These are phyloP conservation scores for Drosophila obscura DNA, from an alignment of 1,140 invertebrate species.

Conservation along the genomic window DNA sequence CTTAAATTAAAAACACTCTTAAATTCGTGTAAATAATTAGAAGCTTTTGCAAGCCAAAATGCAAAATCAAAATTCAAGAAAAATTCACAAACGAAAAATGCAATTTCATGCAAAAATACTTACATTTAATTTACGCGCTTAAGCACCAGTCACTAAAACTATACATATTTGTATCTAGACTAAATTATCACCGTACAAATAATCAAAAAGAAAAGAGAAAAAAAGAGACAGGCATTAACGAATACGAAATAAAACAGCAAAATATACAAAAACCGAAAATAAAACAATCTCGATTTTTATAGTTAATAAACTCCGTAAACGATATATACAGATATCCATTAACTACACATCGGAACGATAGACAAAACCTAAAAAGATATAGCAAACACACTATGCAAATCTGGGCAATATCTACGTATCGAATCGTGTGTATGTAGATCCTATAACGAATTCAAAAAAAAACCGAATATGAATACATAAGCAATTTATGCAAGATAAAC, in stretches of 20 bases:
- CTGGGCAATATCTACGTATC: conserved; percentile 52
- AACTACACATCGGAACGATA: conserved; percentile 64
- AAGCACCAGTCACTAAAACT: conserved; percentile 80
- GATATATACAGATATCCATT: conserved; percentile 30
- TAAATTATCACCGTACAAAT: conserved; percentile 50
- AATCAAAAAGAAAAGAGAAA: conserved; percentile 45
- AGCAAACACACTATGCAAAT: conserved; percentile 61
- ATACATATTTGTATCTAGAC: conserved; percentile 64
- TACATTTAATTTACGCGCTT: conserved; percentile 64
- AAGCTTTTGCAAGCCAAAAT: conserved; percentile 20
- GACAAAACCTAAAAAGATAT: conserved; percentile 50
- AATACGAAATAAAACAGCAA: conserved; percentile 17
- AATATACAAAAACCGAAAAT: conserved; percentile 35
- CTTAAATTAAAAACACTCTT: conserved; percentile 35
- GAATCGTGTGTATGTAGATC: conserved; percentile 24
- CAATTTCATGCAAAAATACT: conserved; percentile 47
- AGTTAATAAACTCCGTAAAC: conserved; percentile 63
- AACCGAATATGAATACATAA: conserved; percentile 57
- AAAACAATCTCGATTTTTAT: conserved; percentile 49
- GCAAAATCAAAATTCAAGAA: conserved; percentile 10
- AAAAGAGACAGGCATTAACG: conserved; percentile 19
- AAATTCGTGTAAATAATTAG: conserved; percentile 64
- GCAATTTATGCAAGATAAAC: conserved; percentile 67
- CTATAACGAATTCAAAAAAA: conserved; percentile 61
- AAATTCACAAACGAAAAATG: conserved; percentile 22